A percentile compares a stretch with the other conserved stretches of the same genome.
Evolutionary conservation across 2,888 invertebrate species (phyloP).

Genomic region (Yponomeuta malinellus): DNA sequence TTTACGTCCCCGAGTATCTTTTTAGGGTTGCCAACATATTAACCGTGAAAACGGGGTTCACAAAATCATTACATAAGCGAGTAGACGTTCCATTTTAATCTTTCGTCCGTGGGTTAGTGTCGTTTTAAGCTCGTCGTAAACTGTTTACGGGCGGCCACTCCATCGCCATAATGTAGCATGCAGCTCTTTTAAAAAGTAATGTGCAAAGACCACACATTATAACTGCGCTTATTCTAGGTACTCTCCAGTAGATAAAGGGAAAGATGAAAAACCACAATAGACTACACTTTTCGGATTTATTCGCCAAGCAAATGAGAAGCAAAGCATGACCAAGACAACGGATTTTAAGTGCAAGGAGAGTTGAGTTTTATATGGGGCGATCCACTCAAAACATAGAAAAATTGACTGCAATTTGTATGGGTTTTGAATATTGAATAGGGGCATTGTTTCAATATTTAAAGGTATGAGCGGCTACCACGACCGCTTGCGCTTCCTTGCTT

Average conservation of each 20-base stretch:
- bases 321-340: too few relatives aligned
- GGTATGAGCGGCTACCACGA: too few relatives aligned
- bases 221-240: neutral
- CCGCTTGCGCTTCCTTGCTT: too few relatives aligned
- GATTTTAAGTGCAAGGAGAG: too few relatives aligned
- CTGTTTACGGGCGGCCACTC: slow-evolving; percentile 61
- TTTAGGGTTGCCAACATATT: neutral
- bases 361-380: too few relatives aligned
- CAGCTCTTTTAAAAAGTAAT: neutral
- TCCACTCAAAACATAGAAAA: too few relatives aligned
- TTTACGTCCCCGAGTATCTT: neutral
- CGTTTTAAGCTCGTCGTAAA: slow-evolving; percentile 47
- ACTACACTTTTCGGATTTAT: neutral
- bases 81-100: slow-evolving; percentile 73
- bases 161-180: neutral
- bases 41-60: slow-evolving; percentile 8
- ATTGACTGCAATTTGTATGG: too few relatives aligned
- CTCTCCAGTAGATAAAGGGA: neutral
- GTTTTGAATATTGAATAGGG: too few relatives aligned
- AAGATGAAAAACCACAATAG: too few relatives aligned
- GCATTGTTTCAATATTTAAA: too few relatives aligned
- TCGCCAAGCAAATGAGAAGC: neutral
- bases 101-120: slow-evolving; percentile 43
- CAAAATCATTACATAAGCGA: slow-evolving; percentile 21
- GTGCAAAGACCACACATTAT: neutral